Evolutionary conservation across 2,113 vertebrate species (phyloP), one percentile per base, ranked within the genome.

Genomic region (Cyanocitta stelleri): DNA sequence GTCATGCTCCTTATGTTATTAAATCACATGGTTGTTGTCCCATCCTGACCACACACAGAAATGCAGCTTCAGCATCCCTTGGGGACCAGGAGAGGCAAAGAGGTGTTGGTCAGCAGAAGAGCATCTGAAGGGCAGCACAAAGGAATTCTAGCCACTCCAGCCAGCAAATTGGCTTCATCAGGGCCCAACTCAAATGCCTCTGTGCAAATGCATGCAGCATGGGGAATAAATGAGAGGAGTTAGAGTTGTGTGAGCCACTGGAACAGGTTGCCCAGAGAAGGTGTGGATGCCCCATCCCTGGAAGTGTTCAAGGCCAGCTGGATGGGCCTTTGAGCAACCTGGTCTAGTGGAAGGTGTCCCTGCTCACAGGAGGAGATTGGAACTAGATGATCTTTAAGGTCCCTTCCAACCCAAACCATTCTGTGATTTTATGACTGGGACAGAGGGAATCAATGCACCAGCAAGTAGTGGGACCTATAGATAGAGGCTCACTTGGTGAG

Each of bases 1-100:
- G 16, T 52, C 30, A 35, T 43, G 39, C 0, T 4, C 5, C 11
- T 72, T 24, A 13, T 3, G 1, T 30, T 61, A 44, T 1, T 43
- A 43, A 77, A 76, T 43, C 19, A 37, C 1, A 3, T 39, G 49
- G 18, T 22, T 84, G 23, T 59, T 49, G 17, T 68, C 18, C 39
- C 48, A 51, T 72, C 30, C 22, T 61, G 76, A 61, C 13, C 49
- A 56, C 12, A 15, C 13, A 21, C 3, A 72, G 48, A 68, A 64
- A 69, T 17, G 35, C 16, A 82, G 56, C 24, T 73, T 73, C 11
- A n/a, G 55, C 56, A 61, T 29, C 44, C 26, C 19, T 29, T 16
- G 16, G 35, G 30, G 64, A 35, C 12, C 27, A 43, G 39, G 55
- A 75, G 9, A 10, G 9, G 8, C 16, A 71, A 37, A 26, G 11